Conservation (phyloP, 53 echinoderm and acorn worm species). For the Astropecten irregularis region DNA sequence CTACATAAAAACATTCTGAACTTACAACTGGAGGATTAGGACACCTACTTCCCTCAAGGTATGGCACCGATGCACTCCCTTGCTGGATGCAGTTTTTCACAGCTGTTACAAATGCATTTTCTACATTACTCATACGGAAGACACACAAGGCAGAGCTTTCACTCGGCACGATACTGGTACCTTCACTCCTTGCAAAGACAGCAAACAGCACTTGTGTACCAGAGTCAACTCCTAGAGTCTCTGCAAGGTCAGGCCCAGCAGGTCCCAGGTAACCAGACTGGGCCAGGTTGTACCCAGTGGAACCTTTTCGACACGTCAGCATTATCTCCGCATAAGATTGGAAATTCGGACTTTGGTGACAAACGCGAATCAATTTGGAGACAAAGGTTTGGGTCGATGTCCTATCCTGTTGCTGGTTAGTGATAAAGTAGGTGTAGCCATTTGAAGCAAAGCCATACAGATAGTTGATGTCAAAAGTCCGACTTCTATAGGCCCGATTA, state of each 20-base stretch:
- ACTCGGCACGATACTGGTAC: not conserved
- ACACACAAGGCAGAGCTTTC: constrained; percentile 69
- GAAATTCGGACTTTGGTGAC: not conserved
- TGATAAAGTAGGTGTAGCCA: constrained; percentile 20
- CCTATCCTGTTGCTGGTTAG: not conserved
- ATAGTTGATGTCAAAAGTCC: constrained; percentile 54
- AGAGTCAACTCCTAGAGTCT: constrained; percentile 7
- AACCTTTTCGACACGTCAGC: constrained; percentile 31
- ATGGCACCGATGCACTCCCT: not conserved
- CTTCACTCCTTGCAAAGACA: constrained; percentile 52
- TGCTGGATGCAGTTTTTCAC: constrained; percentile 1
- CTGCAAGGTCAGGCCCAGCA: constrained; percentile 58
- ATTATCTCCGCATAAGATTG: constrained; percentile 64
- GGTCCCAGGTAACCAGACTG: constrained; percentile 65
- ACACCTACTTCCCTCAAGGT: constrained; percentile 22
- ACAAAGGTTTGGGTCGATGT: not conserved
- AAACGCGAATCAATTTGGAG: constrained; percentile 52
- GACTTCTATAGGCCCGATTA: not conserved
- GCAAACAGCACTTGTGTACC: constrained; percentile 56
- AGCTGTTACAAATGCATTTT: constrained; percentile 55
- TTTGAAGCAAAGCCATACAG: constrained; percentile 35
- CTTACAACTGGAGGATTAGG: constrained; percentile 12
- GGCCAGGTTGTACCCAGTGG: constrained; percentile 33
- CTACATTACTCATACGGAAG: constrained; percentile 66
- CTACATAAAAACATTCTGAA: too few species aligned